Conservation (phyloP, 2,113 vertebrate species). For the Megaptera novaeangliae region DNA sequence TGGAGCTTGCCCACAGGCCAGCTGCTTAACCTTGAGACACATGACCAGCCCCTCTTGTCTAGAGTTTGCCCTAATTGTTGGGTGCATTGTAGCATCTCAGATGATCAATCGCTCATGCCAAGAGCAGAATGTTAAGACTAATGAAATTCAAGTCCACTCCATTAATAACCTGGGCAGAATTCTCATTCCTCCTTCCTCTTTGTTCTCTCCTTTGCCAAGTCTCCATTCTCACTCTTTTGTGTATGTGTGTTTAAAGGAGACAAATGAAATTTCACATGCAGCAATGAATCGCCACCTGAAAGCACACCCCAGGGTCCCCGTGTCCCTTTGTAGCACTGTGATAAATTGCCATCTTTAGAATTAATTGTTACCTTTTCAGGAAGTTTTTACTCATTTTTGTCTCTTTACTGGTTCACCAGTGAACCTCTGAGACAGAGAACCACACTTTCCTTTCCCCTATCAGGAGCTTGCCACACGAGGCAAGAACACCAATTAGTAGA, state of each 20-base stretch:
- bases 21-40: background rate
- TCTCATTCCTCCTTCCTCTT: background rate
- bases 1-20: background rate
- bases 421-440: background rate
- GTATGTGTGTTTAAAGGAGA: background rate
- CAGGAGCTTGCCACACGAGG: background rate
- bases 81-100: background rate
- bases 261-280: slow-evolving; percentile 1
- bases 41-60: background rate
- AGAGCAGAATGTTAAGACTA: slow-evolving; percentile 53
- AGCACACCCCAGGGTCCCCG: background rate
- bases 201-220: background rate
- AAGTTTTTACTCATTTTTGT: slow-evolving; percentile 40
- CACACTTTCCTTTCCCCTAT: background rate
- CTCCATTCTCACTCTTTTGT: background rate
- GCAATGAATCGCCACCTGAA: background rate
- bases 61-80: background rate
- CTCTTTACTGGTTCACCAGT: background rate
- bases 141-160: slow-evolving; percentile 24
- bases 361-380: slow-evolving; percentile 48
- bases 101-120: slow-evolving; percentile 33
- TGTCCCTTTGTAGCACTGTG: background rate
- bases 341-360: slow-evolving; percentile 58
- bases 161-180: slow-evolving; percentile 46
- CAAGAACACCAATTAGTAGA: background rate